Evolutionary conservation across 1,140 invertebrate genomes (phyloP).

Genomic region (Micrasema minimum): DNA sequence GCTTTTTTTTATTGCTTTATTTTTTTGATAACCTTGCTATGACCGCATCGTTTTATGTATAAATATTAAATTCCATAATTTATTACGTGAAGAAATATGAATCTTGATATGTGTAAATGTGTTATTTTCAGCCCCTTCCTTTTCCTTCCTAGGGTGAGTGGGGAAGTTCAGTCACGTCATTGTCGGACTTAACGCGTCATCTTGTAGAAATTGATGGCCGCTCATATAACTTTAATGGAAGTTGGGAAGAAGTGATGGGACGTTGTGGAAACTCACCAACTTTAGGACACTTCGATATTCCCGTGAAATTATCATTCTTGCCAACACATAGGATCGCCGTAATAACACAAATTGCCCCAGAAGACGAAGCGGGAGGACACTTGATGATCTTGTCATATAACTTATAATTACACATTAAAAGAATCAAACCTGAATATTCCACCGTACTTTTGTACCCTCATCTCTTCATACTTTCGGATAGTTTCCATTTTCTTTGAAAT

Average conservation of each 20-base stretch:
- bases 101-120: not conserved
- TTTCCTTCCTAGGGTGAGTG: not conserved
- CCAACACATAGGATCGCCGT: slow-evolving; percentile 7
- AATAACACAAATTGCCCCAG: slow-evolving; percentile 14
- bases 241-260: slow-evolving; percentile 8
- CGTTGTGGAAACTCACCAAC: slow-evolving; percentile 12
- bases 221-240: slow-evolving; percentile 33
- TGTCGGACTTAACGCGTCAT: slow-evolving; percentile 39
- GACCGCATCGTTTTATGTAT: too few species aligned
- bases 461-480: too few species aligned
- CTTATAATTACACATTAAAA: too few species aligned
- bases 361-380: not conserved
- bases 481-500: too few species aligned
- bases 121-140: not conserved
- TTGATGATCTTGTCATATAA: too few species aligned
- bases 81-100: not conserved
- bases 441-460: too few species aligned
- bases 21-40: too few species aligned
- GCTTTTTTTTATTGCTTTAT: too few species aligned
- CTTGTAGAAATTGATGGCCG: slow-evolving; percentile 34
- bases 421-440: too few species aligned
- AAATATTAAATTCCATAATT: too few species aligned
- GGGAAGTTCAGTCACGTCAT: slow-evolving; percentile 23
- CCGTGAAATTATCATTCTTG: slow-evolving; percentile 14
- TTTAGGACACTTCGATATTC: slow-evolving; percentile 16